phyloP scores from a whole-genome alignment of 2,888 invertebrate genomes.

The Osmoderma eremita region DNA sequence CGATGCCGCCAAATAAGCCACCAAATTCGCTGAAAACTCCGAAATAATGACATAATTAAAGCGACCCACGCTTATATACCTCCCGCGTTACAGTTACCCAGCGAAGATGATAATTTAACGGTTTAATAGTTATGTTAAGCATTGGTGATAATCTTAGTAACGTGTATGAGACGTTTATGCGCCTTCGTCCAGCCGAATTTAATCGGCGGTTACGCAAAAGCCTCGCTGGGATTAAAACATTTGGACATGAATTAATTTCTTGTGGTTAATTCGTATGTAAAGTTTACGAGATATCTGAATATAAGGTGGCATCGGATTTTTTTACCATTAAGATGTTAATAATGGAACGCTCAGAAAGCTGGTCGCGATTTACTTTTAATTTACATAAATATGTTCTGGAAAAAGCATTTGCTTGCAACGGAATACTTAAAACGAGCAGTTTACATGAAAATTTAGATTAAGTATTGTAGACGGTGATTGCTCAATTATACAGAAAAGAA shows the following conservation, averaged over 20 bases:
- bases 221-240: slow-evolving; percentile 27
- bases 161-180: slow-evolving; percentile 23
- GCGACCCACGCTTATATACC: slow-evolving; percentile 1
- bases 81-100: slow-evolving; percentile 15
- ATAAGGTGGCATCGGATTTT: not conserved
- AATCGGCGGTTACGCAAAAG: not conserved
- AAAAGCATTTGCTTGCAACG: not conserved
- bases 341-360: not conserved
- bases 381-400: not conserved
- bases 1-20: not conserved
- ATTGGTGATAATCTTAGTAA: slow-evolving; percentile 18
- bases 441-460: not conserved
- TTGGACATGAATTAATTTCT: slow-evolving; percentile 24
- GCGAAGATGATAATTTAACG: slow-evolving; percentile 13
- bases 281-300: not conserved
- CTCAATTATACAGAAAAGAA: not conserved
- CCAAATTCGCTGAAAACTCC: slow-evolving; percentile 14
- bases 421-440: not conserved
- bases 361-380: slow-evolving; percentile 15
- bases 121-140: slow-evolving; percentile 15
- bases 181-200: not conserved
- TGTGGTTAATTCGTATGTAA: slow-evolving; percentile 23
- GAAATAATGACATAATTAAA: slow-evolving; percentile 28
- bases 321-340: slow-evolving; percentile 9
- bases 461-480: not conserved